These are phyloP conservation scores for Xestia rhomboidea DNA, from an alignment of 2,888 invertebrate species.

Conservation along the genomic window DNA sequence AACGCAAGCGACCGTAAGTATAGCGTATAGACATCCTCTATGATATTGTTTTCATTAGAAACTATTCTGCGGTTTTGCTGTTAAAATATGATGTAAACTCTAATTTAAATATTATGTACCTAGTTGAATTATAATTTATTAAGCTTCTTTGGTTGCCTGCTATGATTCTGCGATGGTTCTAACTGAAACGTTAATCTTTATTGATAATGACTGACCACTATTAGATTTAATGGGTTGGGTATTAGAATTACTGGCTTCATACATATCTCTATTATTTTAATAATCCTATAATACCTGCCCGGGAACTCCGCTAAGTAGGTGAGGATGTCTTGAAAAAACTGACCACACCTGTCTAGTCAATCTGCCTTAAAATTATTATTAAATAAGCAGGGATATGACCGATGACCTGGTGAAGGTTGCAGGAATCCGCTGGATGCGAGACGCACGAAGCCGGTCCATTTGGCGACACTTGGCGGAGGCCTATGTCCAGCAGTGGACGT, in stretches of 20 bases:
- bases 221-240: not conserved
- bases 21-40: not conserved
- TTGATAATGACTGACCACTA: not conserved
- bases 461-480: no score
- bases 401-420: no score
- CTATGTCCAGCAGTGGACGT: no score
- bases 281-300: not conserved
- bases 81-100: not conserved
- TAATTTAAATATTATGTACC: not conserved
- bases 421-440: no score
- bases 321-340: not conserved
- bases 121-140: not conserved
- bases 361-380: not conserved
- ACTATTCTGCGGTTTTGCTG: not conserved
- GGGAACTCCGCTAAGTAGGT: not conserved
- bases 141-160: not conserved
- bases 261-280: not conserved
- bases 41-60: not conserved
- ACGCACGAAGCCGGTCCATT: no score
- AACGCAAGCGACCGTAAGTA: slow-evolving; percentile 58
- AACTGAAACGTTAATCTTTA: not conserved
- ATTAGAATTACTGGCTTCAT: not conserved
- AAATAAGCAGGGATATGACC: no score
- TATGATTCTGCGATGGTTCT: not conserved
- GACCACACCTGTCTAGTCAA: not conserved